Conservation (phyloP, 2,113 vertebrate species). For the Monarcha castaneiventris region DNA sequence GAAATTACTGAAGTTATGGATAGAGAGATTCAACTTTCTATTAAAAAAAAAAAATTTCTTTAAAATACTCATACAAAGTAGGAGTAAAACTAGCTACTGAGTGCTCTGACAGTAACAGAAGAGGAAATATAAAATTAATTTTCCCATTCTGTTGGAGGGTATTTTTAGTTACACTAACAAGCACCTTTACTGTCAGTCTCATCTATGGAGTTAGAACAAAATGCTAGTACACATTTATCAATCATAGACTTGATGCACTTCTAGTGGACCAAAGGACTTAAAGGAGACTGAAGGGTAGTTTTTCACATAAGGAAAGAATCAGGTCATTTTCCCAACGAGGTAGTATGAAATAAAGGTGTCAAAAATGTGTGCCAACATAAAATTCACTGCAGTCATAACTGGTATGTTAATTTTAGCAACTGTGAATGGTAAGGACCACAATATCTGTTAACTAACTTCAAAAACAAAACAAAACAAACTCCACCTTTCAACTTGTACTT, state of each 20-base stretch:
- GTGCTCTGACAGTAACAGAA: not conserved
- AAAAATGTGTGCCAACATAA: not conserved
- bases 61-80: not conserved
- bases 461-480: not conserved
- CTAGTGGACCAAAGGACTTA: not conserved
- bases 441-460: not conserved
- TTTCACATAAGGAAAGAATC: not conserved
- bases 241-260: not conserved
- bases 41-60: not conserved
- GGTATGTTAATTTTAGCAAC: not conserved
- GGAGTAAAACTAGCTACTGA: not conserved
- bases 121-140: not conserved
- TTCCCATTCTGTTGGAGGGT: not conserved
- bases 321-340: not conserved
- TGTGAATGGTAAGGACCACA: not conserved
- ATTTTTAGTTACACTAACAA: slow-evolving; percentile 9
- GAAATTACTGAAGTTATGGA: not conserved
- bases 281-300: not conserved
- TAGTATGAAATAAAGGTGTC: not conserved
- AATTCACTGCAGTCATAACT: not conserved
- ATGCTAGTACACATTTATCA: not conserved
- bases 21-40: not conserved
- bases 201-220: not conserved
- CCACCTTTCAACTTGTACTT: not conserved
- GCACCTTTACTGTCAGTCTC: not conserved